Evolutionary conservation across 2,888 invertebrate species (phyloP).

Genomic region (Cremastinae sp.): DNA sequence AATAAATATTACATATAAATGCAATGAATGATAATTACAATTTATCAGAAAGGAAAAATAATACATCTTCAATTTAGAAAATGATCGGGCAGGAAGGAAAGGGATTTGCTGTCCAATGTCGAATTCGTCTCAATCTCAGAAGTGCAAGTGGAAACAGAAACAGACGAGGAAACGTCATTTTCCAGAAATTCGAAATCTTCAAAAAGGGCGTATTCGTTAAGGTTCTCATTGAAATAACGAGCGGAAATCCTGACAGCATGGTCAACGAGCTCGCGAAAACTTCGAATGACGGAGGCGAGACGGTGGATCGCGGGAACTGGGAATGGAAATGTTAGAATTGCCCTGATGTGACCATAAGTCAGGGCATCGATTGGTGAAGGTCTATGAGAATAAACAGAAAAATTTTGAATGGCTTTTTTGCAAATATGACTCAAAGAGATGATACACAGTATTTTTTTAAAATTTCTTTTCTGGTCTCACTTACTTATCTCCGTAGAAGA

Average conservation of each 20-base stretch:
- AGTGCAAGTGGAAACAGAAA: conserved; percentile 6
- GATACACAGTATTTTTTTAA: not conserved
- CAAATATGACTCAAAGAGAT: not conserved
- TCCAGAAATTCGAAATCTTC: conserved; percentile 50
- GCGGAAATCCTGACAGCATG: conserved; percentile 68
- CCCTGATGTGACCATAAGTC: conserved; percentile 86
- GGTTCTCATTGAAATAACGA: conserved; percentile 62
- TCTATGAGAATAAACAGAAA: conserved; percentile 78
- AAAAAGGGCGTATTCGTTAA: conserved; percentile 20
- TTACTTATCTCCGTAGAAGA: conserved; percentile 91
- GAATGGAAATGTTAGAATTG: conserved; percentile 78
- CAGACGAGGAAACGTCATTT: conserved; percentile 24
- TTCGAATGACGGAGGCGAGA: conserved; percentile 79
- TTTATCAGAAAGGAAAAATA: not conserved
- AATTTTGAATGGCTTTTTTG: not conserved
- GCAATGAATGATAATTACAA: not conserved
- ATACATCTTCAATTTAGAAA: not conserved
- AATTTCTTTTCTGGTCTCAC: conserved; percentile 69
- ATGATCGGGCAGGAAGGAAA: conserved; percentile 35
- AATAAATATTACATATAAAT: too few relatives aligned
- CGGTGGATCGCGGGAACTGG: conserved; percentile 68
- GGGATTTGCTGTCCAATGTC: conserved; percentile 18
- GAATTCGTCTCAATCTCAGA: conserved; percentile 18
- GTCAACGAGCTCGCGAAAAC: conserved; percentile 80
- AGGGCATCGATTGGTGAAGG: conserved; percentile 90